Conservation (phyloP, 2,113 vertebrate genomes). For the Leptocoma aspasia region DNA sequence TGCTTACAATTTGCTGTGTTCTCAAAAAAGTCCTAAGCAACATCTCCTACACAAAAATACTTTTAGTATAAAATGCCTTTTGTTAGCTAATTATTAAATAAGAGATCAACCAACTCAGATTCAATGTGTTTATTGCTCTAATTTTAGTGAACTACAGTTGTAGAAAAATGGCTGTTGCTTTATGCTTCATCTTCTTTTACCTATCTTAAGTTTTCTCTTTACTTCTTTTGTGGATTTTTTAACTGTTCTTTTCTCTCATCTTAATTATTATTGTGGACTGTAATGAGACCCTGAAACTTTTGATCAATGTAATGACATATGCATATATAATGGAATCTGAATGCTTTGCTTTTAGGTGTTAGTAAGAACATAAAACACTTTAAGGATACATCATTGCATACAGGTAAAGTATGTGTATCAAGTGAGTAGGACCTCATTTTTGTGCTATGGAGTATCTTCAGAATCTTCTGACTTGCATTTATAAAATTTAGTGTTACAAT, state of each 20-base stretch:
- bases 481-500: neutral
- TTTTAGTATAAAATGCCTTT: neutral
- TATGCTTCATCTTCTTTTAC: neutral
- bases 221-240: neutral
- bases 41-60: neutral
- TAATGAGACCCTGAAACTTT: neutral
- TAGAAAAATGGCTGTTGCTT: neutral
- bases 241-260: neutral
- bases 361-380: neutral
- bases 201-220: neutral
- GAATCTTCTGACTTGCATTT: neutral
- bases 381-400: neutral
- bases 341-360: neutral
- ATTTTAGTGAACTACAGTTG: constrained; percentile 18
- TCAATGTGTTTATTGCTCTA: neutral
- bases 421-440: neutral
- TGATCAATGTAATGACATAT: neutral
- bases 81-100: constrained; percentile 40
- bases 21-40: neutral
- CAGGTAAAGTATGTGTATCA: neutral
- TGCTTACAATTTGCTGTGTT: neutral
- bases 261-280: neutral
- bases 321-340: neutral
- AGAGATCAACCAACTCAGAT: neutral
- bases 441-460: neutral